Evolutionary conservation across 2,797 vertebrate species (phyloP), one percentile per base, ranked within the genome.

Genomic region (Menidia menidia): DNA sequence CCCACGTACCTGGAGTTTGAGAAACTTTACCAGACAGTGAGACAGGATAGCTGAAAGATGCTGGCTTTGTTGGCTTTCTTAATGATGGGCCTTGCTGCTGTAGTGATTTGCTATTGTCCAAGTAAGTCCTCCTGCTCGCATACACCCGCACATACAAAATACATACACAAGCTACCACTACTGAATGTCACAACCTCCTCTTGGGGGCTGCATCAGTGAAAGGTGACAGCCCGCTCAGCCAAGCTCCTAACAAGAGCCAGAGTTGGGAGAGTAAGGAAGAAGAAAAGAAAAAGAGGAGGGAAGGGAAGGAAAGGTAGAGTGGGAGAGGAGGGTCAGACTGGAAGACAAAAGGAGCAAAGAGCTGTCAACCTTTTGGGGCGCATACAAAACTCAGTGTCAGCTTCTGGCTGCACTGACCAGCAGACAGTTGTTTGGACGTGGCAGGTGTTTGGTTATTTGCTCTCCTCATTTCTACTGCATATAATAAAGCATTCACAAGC

Each of bases 161-260:
- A 60, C 71, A 71, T n/a, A 80, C 55, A 76, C 77, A 62, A 63
- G 64, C 67, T 69, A 12, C 19, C 70, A 39, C 67, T 85, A 78
- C 73, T 82, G 52, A 18, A 47, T 82, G 84, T 88, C 86, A 84
- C 76, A 80, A 72, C 85, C 78, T 90, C 80, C 79, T 88, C 81
- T 76, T 62, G 85, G 88, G 84, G 84, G 91, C 91, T 80, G 87
- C 90, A 92, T 91, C 84, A 80, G 87, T 92, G 92, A 93, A 87
- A 92, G 86, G 85, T 92, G 92, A 87, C 91, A 91, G 86, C 82
- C 75, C 85, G 80, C 86, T 89, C 82, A 90, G 87, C 80, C 86
- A 84, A 88, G 88, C 87, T 90, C 84, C 84, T 92, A 92, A 92
- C 87, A 92, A 92, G 88, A 89, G 86, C 83, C 88, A 80, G 73